Evolutionary conservation across 2,888 invertebrate genomes (phyloP), one percentile per base, ranked within the genome.

Genomic region (Heliothis peltigera): DNA sequence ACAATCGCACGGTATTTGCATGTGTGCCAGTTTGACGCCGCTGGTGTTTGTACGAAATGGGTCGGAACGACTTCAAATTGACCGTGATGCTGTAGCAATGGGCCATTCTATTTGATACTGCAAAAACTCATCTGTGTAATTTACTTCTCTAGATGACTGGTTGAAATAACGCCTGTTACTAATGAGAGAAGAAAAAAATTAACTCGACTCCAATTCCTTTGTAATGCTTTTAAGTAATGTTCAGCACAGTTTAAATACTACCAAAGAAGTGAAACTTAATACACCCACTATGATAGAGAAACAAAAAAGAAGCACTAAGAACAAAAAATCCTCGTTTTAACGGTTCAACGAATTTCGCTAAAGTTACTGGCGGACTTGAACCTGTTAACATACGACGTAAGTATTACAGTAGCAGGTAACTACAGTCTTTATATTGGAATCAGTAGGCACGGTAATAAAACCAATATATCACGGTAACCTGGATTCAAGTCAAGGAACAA

Each of bases 21-120:
- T 60, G 46, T 52, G 54, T 55, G 54, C 7, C 32, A 52, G 55
- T 70, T 60, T 57, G 57, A 68, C 61, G 58, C 47, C 8, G 54
- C 43, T 18, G 52, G 51, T 72, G 60, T 70, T 72, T 48, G 35
- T 48, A 68, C 55, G 46, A 80, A 76, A 70, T 67, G 46, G 71
- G 62, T 64, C 65, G 58, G 58, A 77, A 68, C 72, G 65, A 64
- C 54, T 60, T 46, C 70, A 73, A 83, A 80, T 77, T 75, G 68
- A 49, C 64, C 58, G 51, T 70, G 64, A 64, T 65, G 52, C 51
- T 46, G 60, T 60, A 19, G 61, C 70, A 73, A 70, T 74, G 58
- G 57, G 53, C 64, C 63, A 66, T 68, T 64, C 35, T 6, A 64
- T 61, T 57, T 59, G 56, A 67, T 61, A 54, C 57, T 63, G 60